Evolutionary conservation across 2,113 vertebrate species (phyloP).

Genomic region (Aleadryas rufinucha): DNA sequence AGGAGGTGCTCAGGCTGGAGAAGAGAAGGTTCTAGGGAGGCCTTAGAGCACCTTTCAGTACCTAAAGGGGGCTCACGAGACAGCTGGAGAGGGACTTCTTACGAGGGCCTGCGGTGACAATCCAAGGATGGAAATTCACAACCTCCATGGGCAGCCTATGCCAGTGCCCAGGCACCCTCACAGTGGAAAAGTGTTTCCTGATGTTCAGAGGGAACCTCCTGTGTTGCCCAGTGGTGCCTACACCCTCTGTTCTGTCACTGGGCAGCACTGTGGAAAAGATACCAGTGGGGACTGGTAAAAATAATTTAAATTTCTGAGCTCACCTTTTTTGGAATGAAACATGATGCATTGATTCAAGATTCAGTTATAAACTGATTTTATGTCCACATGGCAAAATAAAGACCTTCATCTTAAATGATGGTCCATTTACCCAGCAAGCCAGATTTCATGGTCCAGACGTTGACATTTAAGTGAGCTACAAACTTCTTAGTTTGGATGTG

Average conservation of each 20-base stretch:
- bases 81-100: background rate
- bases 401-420: background rate
- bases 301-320: background rate
- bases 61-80: background rate
- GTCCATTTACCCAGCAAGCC: background rate
- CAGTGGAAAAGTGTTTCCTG: background rate
- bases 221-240: background rate
- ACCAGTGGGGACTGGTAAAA: background rate
- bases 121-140: background rate
- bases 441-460: background rate
- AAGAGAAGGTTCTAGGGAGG: background rate
- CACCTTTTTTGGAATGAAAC: background rate
- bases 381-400: background rate
- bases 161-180: background rate
- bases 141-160: background rate
- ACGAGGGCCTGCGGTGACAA: background rate
- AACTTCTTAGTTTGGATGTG: background rate
- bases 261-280: background rate
- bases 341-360: background rate
- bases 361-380: background rate
- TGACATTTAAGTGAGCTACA: background rate
- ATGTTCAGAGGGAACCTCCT: background rate
- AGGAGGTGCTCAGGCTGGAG: background rate
- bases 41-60: background rate
- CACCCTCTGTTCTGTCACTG: background rate